Evolutionary conservation across 2,113 vertebrate species (phyloP).

Genomic region (Eurystomus gularis): DNA sequence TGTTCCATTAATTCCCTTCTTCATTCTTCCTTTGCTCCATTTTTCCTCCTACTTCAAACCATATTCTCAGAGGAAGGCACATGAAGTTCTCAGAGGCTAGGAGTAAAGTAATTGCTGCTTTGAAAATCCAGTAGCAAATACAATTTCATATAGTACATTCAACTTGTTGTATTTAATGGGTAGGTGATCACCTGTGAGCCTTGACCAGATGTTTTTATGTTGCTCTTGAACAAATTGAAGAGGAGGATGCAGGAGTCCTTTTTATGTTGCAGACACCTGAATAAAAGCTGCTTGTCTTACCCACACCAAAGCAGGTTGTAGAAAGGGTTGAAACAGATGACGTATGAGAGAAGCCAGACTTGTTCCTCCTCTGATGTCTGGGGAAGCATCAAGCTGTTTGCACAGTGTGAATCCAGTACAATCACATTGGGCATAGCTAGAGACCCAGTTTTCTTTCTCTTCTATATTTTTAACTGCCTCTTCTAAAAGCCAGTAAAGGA

Average conservation of each 20-base stretch:
- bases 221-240: background rate
- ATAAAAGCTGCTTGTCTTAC: background rate
- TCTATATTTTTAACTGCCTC: background rate
- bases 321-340: background rate
- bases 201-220: background rate
- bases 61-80: background rate
- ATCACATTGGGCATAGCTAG: background rate
- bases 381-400: background rate
- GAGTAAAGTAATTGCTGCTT: background rate
- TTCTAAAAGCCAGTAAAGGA: background rate
- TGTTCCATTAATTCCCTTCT: background rate
- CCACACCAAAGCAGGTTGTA: background rate
- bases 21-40: background rate
- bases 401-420: background rate
- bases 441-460: background rate
- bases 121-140: background rate
- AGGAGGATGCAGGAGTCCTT: background rate
- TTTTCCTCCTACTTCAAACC: background rate
- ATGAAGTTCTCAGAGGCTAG: background rate
- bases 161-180: background rate
- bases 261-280: background rate
- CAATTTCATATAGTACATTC: background rate
- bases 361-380: background rate
- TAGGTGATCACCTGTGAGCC: background rate
- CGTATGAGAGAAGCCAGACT: background rate